A percentile compares a stretch with the other conserved stretches of the same genome.
phyloP scores from a whole-genome alignment of 2,113 vertebrate genomes.

The Ascaphus truei region DNA sequence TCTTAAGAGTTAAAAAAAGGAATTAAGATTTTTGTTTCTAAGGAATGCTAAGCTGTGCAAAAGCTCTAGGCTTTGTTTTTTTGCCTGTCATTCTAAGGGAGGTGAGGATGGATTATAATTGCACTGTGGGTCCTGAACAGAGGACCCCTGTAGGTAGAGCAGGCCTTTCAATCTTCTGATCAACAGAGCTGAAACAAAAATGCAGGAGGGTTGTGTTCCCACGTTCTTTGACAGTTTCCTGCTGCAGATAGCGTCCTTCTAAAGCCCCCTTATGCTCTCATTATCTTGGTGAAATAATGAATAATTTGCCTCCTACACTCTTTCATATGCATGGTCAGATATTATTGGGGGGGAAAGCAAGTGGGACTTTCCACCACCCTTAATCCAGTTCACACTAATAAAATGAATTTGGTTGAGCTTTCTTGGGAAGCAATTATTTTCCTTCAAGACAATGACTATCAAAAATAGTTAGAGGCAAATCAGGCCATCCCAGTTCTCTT shows the following conservation, averaged over 20 bases:
- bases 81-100: constrained; percentile 68
- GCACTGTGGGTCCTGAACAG: constrained; percentile 67
- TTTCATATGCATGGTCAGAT: constrained; percentile 68
- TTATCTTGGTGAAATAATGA: constrained; percentile 60
- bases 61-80: constrained; percentile 69
- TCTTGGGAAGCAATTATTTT: constrained; percentile 67
- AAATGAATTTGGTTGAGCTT: constrained; percentile 62
- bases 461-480: constrained; percentile 58
- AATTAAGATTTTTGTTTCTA: constrained; percentile 63
- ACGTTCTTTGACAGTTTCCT: constrained; percentile 72
- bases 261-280: constrained; percentile 69
- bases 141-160: constrained; percentile 76
- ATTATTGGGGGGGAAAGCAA: constrained; percentile 60
- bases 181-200: constrained; percentile 80
- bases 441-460: constrained; percentile 59
- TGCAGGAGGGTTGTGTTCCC: constrained; percentile 70
- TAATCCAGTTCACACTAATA: constrained; percentile 60
- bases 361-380: constrained; percentile 58
- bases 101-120: constrained; percentile 76
- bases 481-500: constrained; percentile 55
- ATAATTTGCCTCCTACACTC: constrained; percentile 65
- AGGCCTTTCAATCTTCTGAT: constrained; percentile 74
- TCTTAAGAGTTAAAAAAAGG: constrained; percentile 50
- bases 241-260: constrained; percentile 65
- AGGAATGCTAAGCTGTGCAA: constrained; percentile 68